Conservation (phyloP, 2,888 invertebrate species). For the Sphaerophoria taeniata region DNA sequence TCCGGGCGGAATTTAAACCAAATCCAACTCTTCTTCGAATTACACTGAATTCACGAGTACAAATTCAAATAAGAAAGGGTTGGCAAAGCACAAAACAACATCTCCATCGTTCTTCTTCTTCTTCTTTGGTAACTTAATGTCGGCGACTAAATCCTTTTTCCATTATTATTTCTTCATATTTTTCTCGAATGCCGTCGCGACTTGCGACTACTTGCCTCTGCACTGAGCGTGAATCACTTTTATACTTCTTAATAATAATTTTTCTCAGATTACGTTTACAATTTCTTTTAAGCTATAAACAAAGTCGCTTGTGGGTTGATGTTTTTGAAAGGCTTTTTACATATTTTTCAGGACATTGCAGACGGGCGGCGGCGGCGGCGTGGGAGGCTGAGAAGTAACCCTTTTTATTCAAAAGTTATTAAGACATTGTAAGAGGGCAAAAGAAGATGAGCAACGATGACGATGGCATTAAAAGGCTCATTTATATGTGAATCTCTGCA, state of each 20-base stretch:
- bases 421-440: neutral
- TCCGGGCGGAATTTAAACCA: neutral
- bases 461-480: conserved; percentile 34
- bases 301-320: conserved; percentile 7
- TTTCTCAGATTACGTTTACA: conserved; percentile 66
- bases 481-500: conserved; percentile 15
- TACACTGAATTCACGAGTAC: neutral
- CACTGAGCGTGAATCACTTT: conserved; percentile 53
- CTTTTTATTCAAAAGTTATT: conserved; percentile 29
- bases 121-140: conserved; percentile 68
- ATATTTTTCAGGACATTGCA: neutral
- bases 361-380: neutral
- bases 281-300: conserved; percentile 27
- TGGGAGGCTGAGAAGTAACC: conserved; percentile 43
- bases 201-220: neutral
- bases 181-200: neutral
- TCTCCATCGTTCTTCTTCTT: neutral
- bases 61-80: neutral
- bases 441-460: conserved; percentile 49
- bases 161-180: conserved; percentile 81
- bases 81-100: conserved; percentile 3
- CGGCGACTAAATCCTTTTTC: conserved; percentile 82
- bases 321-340: conserved; percentile 48
- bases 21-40: neutral
- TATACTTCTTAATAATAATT: conserved; percentile 70